These are phyloP conservation scores for Pimephales promelas DNA, from an alignment of 2,113 vertebrate species.

Conservation along the genomic window DNA sequence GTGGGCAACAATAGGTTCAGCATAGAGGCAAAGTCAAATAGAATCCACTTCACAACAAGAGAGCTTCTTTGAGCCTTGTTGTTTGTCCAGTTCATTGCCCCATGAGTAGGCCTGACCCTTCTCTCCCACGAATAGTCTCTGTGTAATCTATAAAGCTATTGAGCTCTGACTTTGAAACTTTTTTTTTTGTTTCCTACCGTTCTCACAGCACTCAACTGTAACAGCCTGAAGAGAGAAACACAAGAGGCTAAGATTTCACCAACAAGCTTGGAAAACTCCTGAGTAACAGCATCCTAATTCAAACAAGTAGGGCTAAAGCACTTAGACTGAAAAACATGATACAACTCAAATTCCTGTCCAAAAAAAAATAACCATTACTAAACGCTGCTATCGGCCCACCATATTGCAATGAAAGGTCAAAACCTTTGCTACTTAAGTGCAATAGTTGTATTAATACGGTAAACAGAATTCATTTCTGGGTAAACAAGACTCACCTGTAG, in stretches of 20 bases:
- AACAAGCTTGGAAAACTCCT: slow-evolving; percentile 46
- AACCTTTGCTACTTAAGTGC: background rate
- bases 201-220: slow-evolving; percentile 59
- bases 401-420: background rate
- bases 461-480: background rate
- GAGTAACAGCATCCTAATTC: slow-evolving; percentile 57
- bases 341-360: slow-evolving; percentile 31
- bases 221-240: slow-evolving; percentile 61
- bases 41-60: slow-evolving; percentile 47
- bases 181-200: slow-evolving; percentile 49
- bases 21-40: slow-evolving; percentile 43
- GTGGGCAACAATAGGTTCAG: slow-evolving; percentile 38
- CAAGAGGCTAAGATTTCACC: slow-evolving; percentile 60
- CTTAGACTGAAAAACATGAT: slow-evolving; percentile 46
- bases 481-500: slow-evolving; percentile 81
- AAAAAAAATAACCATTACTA: background rate
- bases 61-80: slow-evolving; percentile 40
- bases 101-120: slow-evolving; percentile 51
- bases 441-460: background rate
- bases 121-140: slow-evolving; percentile 56
- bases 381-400: background rate
- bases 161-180: slow-evolving; percentile 48
- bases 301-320: slow-evolving; percentile 38
- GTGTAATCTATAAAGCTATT: slow-evolving; percentile 58
- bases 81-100: slow-evolving; percentile 48